Base-by-base conservation (phyloP, 2,888 invertebrate species). In the Papilio protenor region DNA sequence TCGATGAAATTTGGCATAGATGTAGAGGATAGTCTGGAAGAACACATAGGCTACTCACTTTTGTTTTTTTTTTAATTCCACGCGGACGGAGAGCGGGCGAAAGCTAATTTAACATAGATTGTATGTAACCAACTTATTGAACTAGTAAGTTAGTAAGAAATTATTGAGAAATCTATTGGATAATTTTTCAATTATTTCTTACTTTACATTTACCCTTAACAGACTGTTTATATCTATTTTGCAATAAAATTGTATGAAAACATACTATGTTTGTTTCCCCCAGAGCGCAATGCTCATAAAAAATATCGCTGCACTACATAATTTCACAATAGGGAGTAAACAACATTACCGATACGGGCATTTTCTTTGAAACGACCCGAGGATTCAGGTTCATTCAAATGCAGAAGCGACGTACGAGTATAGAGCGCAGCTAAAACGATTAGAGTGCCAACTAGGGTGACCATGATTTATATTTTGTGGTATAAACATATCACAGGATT, bases 401-500 rank as follows among this genome's bases (percentile, higher is more conserved):
- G 81, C 80, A 81, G 80, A 79, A 69, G 73, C 75, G 71, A 79
- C 74, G 66, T 76, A 76, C 76, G 55, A 61, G 61, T 77, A 76
- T 21, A 77, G 77, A 71, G 75, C 61, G 52, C 78, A 76, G 81
- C 77, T 83, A 82, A 83, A 84, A 83, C 84, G 82, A 82, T 85
- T 83, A 83, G 79, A 82, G 80, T 77, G 81, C 80, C 76, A 72
- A 76, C 70, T 70, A 79, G 74, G 47, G 70, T 59, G 0, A 21
- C 77, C 77, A 78, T 21, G 14, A 5, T 8, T 21, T 0, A 1
- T 4, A 16, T 14, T 6, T 16, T 12, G 8, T 14, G 14, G 27
- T 61, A 61, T 27, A 16, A 40, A 40, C 6, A 14, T 27, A 16
- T 27, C 27, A 61, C 1, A 27, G 27, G n/a, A 59, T 59, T 59